Evolutionary conservation across 2,888 invertebrate species (phyloP).

Genomic region (Heliothis peltigera): DNA sequence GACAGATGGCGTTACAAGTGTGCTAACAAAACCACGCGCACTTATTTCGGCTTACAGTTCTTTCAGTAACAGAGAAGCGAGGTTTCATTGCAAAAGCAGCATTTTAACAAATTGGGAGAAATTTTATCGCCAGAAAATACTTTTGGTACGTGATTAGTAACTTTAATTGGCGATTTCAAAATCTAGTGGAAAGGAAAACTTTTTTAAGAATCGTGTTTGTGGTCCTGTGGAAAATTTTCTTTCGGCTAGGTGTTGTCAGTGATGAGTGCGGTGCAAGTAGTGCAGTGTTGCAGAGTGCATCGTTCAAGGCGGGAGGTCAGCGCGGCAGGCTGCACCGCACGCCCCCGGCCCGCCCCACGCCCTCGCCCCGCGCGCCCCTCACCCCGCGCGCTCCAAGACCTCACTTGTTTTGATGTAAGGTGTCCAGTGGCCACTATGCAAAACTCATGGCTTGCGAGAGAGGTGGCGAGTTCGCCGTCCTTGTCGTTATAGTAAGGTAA

Average conservation of each 20-base stretch:
- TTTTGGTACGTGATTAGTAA: too few relatives aligned
- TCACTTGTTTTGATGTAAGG: constrained; percentile 89
- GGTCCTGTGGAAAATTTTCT: not conserved
- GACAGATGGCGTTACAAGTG: constrained; percentile 80
- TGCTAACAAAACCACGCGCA: constrained; percentile 28
- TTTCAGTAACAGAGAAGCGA: constrained; percentile 34
- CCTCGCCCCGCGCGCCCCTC: constrained; percentile 65
- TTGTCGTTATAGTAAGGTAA: constrained; percentile 67
- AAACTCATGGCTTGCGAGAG: constrained; percentile 75
- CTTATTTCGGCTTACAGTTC: constrained; percentile 21
- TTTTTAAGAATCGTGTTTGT: not conserved
- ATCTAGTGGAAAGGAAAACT: constrained; percentile 1
- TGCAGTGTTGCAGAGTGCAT: constrained; percentile 58
- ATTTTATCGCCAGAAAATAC: not conserved
- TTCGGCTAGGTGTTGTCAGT: constrained; percentile 17
- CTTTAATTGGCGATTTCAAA: not conserved
- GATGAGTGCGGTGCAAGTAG: constrained; percentile 44
- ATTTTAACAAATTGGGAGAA: not conserved
- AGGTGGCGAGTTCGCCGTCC: constrained; percentile 73
- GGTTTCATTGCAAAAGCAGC: constrained; percentile 21
- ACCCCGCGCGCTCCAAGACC: constrained; percentile 70
- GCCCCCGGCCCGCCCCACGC: constrained; percentile 84
- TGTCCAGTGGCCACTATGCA: constrained; percentile 85
- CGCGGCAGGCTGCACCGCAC: constrained; percentile 80
- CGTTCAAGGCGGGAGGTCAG: constrained; percentile 80